Base-by-base conservation (phyloP, 1,140 invertebrate genomes). In the Aethina tumida region DNA sequence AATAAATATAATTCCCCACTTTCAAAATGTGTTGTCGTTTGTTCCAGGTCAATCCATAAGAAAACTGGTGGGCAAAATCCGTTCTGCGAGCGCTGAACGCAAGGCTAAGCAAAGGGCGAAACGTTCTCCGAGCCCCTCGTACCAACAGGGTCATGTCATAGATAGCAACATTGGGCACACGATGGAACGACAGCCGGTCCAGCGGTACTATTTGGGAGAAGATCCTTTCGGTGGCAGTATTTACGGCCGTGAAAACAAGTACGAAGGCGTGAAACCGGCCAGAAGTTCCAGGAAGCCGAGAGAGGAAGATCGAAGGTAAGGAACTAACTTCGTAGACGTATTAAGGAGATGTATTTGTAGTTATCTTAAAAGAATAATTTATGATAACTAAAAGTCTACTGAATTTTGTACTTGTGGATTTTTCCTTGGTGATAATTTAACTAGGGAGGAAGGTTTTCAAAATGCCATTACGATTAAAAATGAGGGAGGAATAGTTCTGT, bases 191-290 rank as follows among this genome's bases (percentile, higher is more conserved):
- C 66, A 63, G 41, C 77, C 78, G 0, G 62, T 76, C 25, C 79
- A 83, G 51, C 73, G 78, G 36, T 88, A 84, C 60, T 86, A 88
- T 56, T 67, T 86, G 21, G 83, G 83, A 7, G 82, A 87, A 62
- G 81, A 86, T 67, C 82, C 83, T 3, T 85, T 83, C 57, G 77
- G 73, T 17, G 81, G 80, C 36, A 82, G 77, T 54, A 81, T 84
- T 49, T 84, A 84, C 56, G 81, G 81, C 19, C 70, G 78, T 39
- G 81, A 85, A 58, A 81, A 81, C 50, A 81, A 83, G 50, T 84
- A 85, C 63, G 74, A 77, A 52, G 67, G 69, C 1, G 70, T 69
- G 43, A 73, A 66, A 59, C 64, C 65, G 16, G 50, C 52, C 15
- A 50, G 58, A 26, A 48, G 22, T 30, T 52, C 52, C 17, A 52